Evolutionary conservation across 2,113 vertebrate species (phyloP).

Genomic region (Gymnorhina tibicen): DNA sequence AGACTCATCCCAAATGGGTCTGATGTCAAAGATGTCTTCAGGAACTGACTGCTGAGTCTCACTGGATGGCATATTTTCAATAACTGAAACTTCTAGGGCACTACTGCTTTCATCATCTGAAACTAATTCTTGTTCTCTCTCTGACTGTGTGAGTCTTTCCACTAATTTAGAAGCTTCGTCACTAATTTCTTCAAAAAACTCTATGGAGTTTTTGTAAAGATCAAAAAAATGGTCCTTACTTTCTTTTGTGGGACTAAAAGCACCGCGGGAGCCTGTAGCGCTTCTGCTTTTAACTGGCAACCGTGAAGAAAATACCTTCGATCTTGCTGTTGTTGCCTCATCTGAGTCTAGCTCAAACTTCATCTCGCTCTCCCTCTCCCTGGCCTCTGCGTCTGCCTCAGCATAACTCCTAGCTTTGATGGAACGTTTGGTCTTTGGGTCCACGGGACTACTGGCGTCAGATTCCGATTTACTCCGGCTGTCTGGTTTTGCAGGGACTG

Average conservation of each 20-base stretch:
- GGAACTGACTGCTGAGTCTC: slow-evolving; percentile 87
- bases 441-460: slow-evolving; percentile 76
- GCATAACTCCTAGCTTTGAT: slow-evolving; percentile 83
- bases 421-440: slow-evolving; percentile 75
- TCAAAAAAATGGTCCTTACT: slow-evolving; percentile 82
- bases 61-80: slow-evolving; percentile 87
- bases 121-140: slow-evolving; percentile 84
- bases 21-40: slow-evolving; percentile 95
- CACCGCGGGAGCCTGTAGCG: slow-evolving; percentile 59
- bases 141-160: slow-evolving; percentile 88
- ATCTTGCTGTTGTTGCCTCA: slow-evolving; percentile 73
- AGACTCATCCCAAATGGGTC: slow-evolving; percentile 95
- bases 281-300: slow-evolving; percentile 87
- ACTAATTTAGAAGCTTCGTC: slow-evolving; percentile 94
- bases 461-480: slow-evolving; percentile 88
- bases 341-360: slow-evolving; percentile 76
- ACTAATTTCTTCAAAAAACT: slow-evolving; percentile 95
- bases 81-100: slow-evolving; percentile 89
- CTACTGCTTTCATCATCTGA: slow-evolving; percentile 95
- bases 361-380: slow-evolving; percentile 70
- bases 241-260: slow-evolving; percentile 75
- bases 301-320: slow-evolving; percentile 86
- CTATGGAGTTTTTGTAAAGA: slow-evolving; percentile 84
- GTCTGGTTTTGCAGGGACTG: slow-evolving; percentile 73
- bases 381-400: slow-evolving; percentile 79